Percentiles rank a stretch among this genome's conserved stretches.
phyloP scores from a whole-genome alignment of 2,797 vertebrate species.

The Glyptemys insculpta region DNA sequence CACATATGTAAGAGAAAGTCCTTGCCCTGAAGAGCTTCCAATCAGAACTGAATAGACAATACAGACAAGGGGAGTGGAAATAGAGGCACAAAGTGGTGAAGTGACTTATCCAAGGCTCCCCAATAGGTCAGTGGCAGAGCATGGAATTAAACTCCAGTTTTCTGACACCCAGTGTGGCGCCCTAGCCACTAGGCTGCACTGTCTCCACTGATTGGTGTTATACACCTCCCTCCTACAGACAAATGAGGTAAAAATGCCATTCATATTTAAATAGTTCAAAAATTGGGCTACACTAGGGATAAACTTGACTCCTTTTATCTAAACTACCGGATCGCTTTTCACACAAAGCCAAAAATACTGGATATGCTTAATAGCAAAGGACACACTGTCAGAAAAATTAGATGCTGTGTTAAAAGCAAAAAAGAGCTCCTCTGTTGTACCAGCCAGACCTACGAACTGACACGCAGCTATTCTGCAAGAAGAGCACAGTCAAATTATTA shows the following conservation, averaged over 20 bases:
- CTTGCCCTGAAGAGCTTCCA: neutral
- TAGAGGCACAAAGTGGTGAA: rapidly evolving
- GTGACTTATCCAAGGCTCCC: neutral
- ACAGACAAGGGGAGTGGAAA: neutral
- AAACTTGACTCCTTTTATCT: neutral
- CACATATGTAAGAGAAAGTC: neutral
- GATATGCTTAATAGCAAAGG: rapidly evolving
- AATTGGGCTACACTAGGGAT: neutral
- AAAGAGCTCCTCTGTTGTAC: neutral
- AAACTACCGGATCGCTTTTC: neutral
- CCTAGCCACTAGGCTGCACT: neutral
- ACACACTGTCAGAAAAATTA: neutral
- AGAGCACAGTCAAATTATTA: neutral
- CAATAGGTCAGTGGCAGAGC: neutral
- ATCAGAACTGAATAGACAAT: neutral
- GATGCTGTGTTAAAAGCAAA: neutral
- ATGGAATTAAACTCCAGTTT: neutral
- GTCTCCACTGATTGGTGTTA: neutral
- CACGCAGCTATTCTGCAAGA: neutral
- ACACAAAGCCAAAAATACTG: neutral
- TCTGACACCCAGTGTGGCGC: neutral
- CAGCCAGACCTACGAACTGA: neutral
- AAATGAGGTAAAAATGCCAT: neutral
- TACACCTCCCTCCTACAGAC: neutral
- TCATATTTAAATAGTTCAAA: neutral